Evolutionary conservation across 2,888 invertebrate species (phyloP).

Genomic region (Theristus sp.): DNA sequence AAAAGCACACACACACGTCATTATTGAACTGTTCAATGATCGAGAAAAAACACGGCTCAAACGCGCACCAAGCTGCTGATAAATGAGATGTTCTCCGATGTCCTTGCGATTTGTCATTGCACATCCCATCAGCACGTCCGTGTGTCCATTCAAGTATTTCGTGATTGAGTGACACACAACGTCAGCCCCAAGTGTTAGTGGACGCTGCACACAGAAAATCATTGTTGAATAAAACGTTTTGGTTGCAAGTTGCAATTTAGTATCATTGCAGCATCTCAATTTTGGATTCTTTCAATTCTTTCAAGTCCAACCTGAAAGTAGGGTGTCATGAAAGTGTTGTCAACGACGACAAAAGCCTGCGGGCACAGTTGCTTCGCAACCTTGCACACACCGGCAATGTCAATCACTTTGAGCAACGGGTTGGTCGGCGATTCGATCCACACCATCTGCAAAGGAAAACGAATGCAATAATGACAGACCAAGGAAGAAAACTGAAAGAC

Average conservation of each 20-base stretch:
- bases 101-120: slow-evolving; percentile 53
- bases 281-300: too few species aligned
- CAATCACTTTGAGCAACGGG: slow-evolving; percentile 69
- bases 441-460: slow-evolving; percentile 38
- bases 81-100: slow-evolving; percentile 51
- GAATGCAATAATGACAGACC: too few species aligned
- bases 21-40: too few species aligned
- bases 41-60: too few species aligned
- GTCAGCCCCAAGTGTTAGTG: slow-evolving; percentile 74
- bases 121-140: slow-evolving; percentile 90
- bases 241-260: too few species aligned
- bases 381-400: slow-evolving; percentile 47
- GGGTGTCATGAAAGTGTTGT: slow-evolving; percentile 79
- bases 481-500: too few species aligned
- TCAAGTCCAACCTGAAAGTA: slow-evolving; percentile 57
- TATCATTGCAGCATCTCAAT: too few species aligned
- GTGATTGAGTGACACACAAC: slow-evolving; percentile 74
- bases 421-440: slow-evolving; percentile 96
- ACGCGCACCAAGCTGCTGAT: slow-evolving; percentile 35
- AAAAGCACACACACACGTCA: too few species aligned
- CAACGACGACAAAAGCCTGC: slow-evolving; percentile 48
- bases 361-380: slow-evolving; percentile 37
- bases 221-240: too few species aligned
- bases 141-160: slow-evolving; percentile 96
- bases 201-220: slow-evolving; percentile 43